Base-by-base conservation (phyloP, 2,888 invertebrate genomes). In the Drosophila bunnanda region DNA sequence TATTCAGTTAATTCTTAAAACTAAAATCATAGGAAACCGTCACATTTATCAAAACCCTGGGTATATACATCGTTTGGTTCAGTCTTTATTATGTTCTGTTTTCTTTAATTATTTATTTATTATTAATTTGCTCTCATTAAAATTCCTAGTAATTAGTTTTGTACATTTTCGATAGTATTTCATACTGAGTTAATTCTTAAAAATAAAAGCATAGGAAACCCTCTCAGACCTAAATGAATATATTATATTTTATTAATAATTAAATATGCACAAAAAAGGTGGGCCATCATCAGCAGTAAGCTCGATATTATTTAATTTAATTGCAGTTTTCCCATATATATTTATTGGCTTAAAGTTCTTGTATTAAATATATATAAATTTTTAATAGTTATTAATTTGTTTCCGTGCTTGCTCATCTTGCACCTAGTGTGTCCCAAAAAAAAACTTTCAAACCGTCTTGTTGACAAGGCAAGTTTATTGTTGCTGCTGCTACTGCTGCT, bases 381-480 rank as follows among this genome's bases (percentile, higher is more conserved):
- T 25, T 4, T 25, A 44, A 1, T 28, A 2, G 17, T n/a, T 32
- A 6, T 38, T 17, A 5, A 1, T 50, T 34, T 28, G 28, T 20
- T 44, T 9, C 9, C 38, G 41, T 52, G 22, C 30, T 22, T 48
- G 34, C 12, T 4, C 32, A 32, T 32, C 32, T n/a, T 57, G 64
- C 36, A 52, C 28, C 60, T 43, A 46, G 38, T 62, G 46, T 38
- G 46, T 56, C 54, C 69, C 54, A 43, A 70, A 67, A 53, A 52
- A 17, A 17, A 9, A 28, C 32, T 30, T 52, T 52, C 17, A 50
- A 59, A 52, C 50, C 52, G 52, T 36, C 41, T 59, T 71, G 70
- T 70, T 66, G 69, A 71, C 70, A 71, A 68, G 84, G 69, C 75
- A 82, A 81, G 79, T 81, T 75, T 79, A 75, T 83, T 83, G 75